These are phyloP conservation scores for Anas georgica DNA, from an alignment of 2,797 vertebrate species.

Conservation along the genomic window DNA sequence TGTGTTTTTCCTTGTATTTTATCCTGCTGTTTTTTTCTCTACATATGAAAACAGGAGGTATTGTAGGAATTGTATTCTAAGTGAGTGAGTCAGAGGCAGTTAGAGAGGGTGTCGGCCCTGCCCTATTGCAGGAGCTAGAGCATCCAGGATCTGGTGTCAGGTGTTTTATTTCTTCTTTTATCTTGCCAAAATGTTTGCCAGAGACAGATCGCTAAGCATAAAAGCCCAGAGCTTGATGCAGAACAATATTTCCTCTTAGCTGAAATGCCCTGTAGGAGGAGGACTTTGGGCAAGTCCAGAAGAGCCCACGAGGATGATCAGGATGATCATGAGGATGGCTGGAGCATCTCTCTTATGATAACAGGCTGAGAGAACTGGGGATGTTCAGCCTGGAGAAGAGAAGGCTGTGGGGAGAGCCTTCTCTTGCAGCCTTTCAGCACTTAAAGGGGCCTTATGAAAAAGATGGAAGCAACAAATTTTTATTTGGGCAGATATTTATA, in stretches of 20 bases:
- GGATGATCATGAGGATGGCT: too few species aligned
- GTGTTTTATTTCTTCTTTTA: background rate
- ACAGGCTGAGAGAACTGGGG: background rate
- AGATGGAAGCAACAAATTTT: background rate
- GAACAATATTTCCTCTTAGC: background rate
- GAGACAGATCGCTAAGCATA: background rate
- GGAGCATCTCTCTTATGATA: background rate
- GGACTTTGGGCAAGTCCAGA: background rate
- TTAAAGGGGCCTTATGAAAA: background rate
- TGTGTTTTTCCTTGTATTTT: background rate
- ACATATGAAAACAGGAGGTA: background rate
- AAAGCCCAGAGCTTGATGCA: fast-evolving
- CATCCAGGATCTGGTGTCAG: background rate
- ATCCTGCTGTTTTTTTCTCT: background rate
- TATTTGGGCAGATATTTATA: background rate
- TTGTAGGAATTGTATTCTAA: background rate
- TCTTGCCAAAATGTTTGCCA: background rate
- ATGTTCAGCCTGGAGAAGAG: background rate
- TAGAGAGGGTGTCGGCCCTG: background rate
- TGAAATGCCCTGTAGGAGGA: background rate
- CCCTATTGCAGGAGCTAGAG: background rate
- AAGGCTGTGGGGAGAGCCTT: background rate
- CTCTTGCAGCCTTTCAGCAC: background rate
- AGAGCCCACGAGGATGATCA: background rate
- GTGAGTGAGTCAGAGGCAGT: background rate